Base-by-base conservation (phyloP, 2,888 invertebrate genomes). In the Ophion ventricosus region DNA sequence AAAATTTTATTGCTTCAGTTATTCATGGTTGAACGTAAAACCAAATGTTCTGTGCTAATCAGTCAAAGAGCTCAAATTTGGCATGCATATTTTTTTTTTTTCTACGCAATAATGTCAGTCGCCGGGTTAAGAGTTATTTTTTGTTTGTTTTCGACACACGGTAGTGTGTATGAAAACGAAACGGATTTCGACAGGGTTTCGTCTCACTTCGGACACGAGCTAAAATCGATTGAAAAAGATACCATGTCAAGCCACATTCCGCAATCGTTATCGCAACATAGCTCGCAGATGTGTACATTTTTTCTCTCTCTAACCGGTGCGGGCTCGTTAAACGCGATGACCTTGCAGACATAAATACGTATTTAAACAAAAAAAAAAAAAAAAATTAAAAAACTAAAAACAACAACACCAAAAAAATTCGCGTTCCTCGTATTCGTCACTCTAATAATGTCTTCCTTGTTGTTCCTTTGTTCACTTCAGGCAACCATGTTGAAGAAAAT, bases 401-500 rank as follows among this genome's bases (percentile, higher is more conserved):
- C 54, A 73, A 57, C 66, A 10, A n/a, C n/a, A n/a, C n/a, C n/a
- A 59, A 25, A 75, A 56, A 80, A 11, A 66, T 69, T 26, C 54
- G 49, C 26, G 49, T 78, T 54, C 67, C 82, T 63, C 86, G 88
- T 86, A 86, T 90, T 90, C 88, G 91, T 90, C 82, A 90, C 90
- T 89, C 90, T 90, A 93, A 91, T 93, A 93, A 93, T 93, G 79
- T 90, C 90, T 81, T 92, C 90, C 91, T 91, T 92, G 89, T 92
- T 93, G 89, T 92, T 93, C 91, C 91, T 93, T 89, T 93, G 92
- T 93, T 93, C 91, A 92, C 92, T 92, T 91, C 96, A 99, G 99
- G 99, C 99, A 94, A 99, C 99, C 95, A 99, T 99, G 99, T 96
- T 99, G 96, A 99, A 99, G 97, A 99, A 99, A 97, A 97, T 97